phyloP scores from a whole-genome alignment of 2,797 vertebrate genomes.

The Tympanoctomys barrerae region DNA sequence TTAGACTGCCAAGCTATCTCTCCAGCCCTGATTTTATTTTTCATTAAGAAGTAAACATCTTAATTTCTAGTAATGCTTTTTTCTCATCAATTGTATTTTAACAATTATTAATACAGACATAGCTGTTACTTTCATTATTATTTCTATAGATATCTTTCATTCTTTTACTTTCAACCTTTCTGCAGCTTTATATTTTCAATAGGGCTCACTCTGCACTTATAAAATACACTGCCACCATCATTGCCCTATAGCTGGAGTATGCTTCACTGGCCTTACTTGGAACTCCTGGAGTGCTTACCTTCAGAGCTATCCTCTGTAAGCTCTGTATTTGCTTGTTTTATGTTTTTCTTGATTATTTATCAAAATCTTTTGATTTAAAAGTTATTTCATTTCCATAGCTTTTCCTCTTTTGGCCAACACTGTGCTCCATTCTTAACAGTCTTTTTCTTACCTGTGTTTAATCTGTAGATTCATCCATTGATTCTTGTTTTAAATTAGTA shows the following conservation, averaged over 20 bases:
- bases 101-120: neutral
- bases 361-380: neutral
- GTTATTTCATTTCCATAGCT: neutral
- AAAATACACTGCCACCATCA: neutral
- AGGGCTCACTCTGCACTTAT: neutral
- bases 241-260: neutral
- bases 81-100: neutral
- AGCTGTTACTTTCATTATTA: neutral
- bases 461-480: neutral
- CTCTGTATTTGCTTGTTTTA: neutral
- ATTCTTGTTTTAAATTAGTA: neutral
- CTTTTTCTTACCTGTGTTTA: neutral
- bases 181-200: neutral
- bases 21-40: neutral
- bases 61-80: neutral
- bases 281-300: neutral
- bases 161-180: neutral
- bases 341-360: neutral
- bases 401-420: neutral
- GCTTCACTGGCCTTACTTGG: neutral
- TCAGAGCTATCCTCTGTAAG: neutral
- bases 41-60: neutral
- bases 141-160: neutral
- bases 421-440: neutral
- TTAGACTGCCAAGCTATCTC: too few species aligned